Percentiles rank a stretch among this genome's conserved stretches.
Conservation (phyloP, 1,140 invertebrate genomes). For the Tetragonula clypearis region DNA sequence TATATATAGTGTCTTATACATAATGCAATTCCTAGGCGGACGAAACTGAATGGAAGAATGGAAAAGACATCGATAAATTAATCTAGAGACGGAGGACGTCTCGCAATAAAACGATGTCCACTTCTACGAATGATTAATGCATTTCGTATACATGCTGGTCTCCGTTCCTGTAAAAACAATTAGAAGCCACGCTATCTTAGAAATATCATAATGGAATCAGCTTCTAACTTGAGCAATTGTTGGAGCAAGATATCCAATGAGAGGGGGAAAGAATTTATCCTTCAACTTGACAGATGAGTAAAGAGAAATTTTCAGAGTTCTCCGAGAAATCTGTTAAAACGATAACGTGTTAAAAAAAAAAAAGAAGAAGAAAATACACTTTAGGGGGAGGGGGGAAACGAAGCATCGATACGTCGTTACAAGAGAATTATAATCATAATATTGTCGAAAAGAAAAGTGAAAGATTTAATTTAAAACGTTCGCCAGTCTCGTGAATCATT, state of each 20-base stretch:
- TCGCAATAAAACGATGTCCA: not conserved
- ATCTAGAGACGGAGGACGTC: not conserved
- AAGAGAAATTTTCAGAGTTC: not conserved
- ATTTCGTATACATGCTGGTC: not conserved
- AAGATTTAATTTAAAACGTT: no score
- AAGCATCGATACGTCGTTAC: not conserved
- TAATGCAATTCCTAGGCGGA: not conserved
- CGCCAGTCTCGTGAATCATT: no score
- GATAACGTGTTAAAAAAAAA: no score
- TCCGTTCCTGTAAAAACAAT: not conserved
- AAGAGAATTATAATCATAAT: not conserved
- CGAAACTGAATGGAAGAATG: not conserved
- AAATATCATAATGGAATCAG: not conserved
- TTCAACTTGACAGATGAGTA: not conserved
- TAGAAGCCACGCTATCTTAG: not conserved
- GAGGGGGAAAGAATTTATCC: not conserved
- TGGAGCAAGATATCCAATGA: not conserved
- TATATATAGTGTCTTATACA: not conserved
- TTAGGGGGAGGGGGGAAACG: not conserved
- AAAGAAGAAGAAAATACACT: not conserved
- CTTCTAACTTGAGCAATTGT: not conserved
- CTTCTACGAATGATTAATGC: constrained; percentile 11
- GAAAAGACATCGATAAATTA: constrained; percentile 21
- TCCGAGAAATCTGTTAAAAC: not conserved
- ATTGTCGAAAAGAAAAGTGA: no score